Base-by-base conservation (phyloP, 2,888 invertebrate genomes). In the Halictus ligatus region DNA sequence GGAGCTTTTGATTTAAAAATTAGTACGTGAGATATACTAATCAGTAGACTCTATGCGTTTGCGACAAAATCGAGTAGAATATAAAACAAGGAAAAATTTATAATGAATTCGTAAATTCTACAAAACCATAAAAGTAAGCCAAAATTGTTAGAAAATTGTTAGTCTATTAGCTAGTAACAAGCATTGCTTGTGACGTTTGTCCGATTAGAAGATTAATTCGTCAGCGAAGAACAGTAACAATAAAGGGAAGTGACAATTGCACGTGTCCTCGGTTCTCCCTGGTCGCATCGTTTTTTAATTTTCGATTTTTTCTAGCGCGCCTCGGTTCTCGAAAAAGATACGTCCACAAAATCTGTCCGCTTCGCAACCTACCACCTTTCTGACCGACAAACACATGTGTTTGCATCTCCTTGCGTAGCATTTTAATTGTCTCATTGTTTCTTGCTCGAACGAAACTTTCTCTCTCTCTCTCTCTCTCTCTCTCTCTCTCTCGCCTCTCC, bases 361-460 rank as follows among this genome's bases (percentile, higher is more conserved):
- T 69, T 69, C 35, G 35, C 69, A 40, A 21, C 21, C 58, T 35
- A 21, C 21, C 69, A 40, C 12, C 40, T n/a, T 58, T 54, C 7
- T 21, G 10, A 40, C 21, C 21, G 35, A n/a, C 12, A 29, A 40
- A 69, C 29, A 69, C 29, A 35, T 35, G 21, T 40, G 69, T 69
- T 40, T 40, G 40, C 69, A 12, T 29, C 18, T 64, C 35, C 64
- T 64, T 35, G 29, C 18, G 64, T 64, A 29, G 64, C 64, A 35
- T 64, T 25, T 64, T 64, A 64, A 64, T 64, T 64, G 29, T 64
- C 64, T 64, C 29, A 18, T 64, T 64, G 29, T 64, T 64, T 64
- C 64, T 64, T 64, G 64, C 64, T 64, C 64, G 64, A 64, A 64
- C 29, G 18, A 25, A 35, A 29, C 18, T 18, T 18, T 0, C 8